These are phyloP conservation scores for Triops longicaudatus DNA, from an alignment of 1,140 invertebrate species.

Conservation along the genomic window DNA sequence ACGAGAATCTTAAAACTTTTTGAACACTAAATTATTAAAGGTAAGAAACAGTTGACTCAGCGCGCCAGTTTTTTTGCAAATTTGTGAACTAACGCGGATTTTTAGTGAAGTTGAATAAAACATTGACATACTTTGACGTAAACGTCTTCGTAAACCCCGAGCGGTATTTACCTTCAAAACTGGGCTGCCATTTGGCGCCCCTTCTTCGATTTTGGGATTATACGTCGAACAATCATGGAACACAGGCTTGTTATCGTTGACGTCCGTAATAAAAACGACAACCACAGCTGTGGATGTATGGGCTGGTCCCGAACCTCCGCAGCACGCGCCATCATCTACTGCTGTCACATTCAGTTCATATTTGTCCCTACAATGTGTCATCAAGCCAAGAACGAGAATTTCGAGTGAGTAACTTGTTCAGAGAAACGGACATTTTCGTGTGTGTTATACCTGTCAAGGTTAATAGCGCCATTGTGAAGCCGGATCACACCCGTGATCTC, in stretches of 20 bases:
- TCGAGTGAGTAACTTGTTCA: background rate
- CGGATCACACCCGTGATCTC: slow-evolving; percentile 90
- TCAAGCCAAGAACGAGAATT: background rate
- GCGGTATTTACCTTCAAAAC: slow-evolving; percentile 60
- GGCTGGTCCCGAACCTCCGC: slow-evolving; percentile 69
- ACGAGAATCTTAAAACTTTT: no score
- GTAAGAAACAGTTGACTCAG: no score
- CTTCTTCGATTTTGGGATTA: slow-evolving; percentile 85
- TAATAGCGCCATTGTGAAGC: slow-evolving; percentile 71
- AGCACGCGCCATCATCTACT: slow-evolving; percentile 87
- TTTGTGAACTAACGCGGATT: no score
- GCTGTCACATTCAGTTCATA: slow-evolving; percentile 91
- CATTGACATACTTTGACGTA: no score
- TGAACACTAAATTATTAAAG: no score
- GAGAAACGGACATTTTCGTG: background rate
- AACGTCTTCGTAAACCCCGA: no score
- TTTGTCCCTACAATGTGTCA: slow-evolving; percentile 46
- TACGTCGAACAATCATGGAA: slow-evolving; percentile 88
- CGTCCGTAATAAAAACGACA: slow-evolving; percentile 91
- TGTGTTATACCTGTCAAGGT: slow-evolving; percentile 49
- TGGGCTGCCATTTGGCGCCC: slow-evolving; percentile 80
- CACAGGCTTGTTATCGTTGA: slow-evolving; percentile 89
- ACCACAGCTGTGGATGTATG: slow-evolving; percentile 92
- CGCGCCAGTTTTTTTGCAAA: no score
- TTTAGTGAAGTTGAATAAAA: no score